Base-by-base conservation (phyloP, 2,888 invertebrate genomes). In the Agrotis puta region DNA sequence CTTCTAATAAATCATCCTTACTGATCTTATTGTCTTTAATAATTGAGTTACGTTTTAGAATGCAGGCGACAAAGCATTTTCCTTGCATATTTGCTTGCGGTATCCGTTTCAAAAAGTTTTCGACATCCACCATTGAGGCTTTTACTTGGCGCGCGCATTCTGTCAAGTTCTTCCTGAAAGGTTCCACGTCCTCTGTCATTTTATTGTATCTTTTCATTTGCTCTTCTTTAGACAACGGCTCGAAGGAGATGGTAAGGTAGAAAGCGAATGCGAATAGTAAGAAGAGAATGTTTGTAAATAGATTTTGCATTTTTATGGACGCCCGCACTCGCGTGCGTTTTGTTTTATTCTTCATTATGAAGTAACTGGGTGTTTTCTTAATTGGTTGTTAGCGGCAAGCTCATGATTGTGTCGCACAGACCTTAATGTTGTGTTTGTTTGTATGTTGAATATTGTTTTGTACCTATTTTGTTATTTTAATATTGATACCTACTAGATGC, bases 1-100 rank as follows among this genome's bases (percentile, higher is more conserved):
- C 89, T 63, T 93, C 92, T 51, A 96, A 74, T 64, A 96, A 90
- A 24, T 90, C 88, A 0, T 88, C 83, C 16, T 81, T 84, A 43
- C 88, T 87, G 9, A 96, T 89, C 82, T 94, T 95, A 67, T 96
- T 94, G 6, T 92, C 91, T 18, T 85, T 88, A 76, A 95, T 95
- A 4, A 95, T 92, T 0, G 87, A 79, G 70, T 94, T 95, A 1
- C 95, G 87, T 77, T 93, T 95, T 2, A 95, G 74, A 47, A 95
- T 95, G 70, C 95, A 95, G 0, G 95, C 95, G 2, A 95, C 96
- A 73, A 95, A 94, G 62, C 95, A 95, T 88, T 95, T 95, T 0
- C 95, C 95, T 77, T 94, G 89, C 82, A 90, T 78, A 0, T 92
- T 88, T 0, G 88, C 82, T 59, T 95, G 95, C 0, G 96, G 95